These are phyloP conservation scores for Chrysolina haemoptera DNA, from an alignment of 2,888 invertebrate species.

Conservation along the genomic window DNA sequence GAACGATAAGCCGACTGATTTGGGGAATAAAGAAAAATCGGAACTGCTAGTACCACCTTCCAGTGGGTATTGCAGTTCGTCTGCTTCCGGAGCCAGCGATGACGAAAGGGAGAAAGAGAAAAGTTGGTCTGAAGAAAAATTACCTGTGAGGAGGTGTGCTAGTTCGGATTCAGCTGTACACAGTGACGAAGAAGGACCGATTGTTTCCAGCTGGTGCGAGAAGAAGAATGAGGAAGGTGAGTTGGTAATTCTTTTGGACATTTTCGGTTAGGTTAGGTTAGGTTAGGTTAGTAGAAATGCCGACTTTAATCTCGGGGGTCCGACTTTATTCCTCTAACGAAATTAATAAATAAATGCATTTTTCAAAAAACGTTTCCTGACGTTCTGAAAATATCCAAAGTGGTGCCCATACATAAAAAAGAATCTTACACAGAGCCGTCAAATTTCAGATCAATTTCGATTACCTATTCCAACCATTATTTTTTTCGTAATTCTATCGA, in stretches of 20 bases:
- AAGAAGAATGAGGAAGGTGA: conserved; percentile 50
- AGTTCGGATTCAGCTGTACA: conserved; percentile 73
- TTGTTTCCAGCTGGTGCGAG: conserved; percentile 54
- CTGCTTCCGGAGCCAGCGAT: conserved; percentile 65
- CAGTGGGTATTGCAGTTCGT: conserved; percentile 67
- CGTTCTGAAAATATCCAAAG: too few relatives aligned
- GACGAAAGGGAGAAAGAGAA: conserved; percentile 62
- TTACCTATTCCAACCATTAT: too few relatives aligned
- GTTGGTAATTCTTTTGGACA: conserved; percentile 31
- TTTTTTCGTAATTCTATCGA: too few relatives aligned
- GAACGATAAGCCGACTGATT: conserved; percentile 22
- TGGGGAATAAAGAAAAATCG: conserved; percentile 37
- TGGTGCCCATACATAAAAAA: too few relatives aligned
- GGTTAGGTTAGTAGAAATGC: too few relatives aligned
- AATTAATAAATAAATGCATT: too few relatives aligned
- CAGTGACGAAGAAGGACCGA: conserved; percentile 69
- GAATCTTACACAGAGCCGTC: too few relatives aligned
- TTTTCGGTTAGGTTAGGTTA: too few relatives aligned
- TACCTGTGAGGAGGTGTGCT: conserved; percentile 67
- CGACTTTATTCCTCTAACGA: too few relatives aligned
- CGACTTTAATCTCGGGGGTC: too few relatives aligned
- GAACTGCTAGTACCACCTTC: conserved; percentile 62
- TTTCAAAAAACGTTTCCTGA: too few relatives aligned
- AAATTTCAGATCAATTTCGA: too few relatives aligned
- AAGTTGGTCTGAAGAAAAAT: conserved; percentile 51